These are phyloP conservation scores for Pluvialis apricaria DNA, from an alignment of 2,113 vertebrate genomes.

Conservation along the genomic window DNA sequence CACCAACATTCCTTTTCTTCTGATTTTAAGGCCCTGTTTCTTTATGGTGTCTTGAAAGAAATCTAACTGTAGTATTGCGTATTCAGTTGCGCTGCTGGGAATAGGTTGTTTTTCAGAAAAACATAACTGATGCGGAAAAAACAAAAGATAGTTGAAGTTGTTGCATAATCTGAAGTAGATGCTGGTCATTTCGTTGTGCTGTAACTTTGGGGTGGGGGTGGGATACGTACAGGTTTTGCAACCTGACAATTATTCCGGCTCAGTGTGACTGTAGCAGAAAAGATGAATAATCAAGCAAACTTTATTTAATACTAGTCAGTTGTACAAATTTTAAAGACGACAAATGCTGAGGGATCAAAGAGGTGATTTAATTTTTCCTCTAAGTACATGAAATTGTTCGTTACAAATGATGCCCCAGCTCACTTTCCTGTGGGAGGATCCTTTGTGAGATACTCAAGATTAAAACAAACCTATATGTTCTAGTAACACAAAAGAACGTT, in stretches of 20 bases:
- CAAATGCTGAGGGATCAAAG: not conserved
- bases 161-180: not conserved
- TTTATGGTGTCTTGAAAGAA: not conserved
- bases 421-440: slow-evolving; percentile 28
- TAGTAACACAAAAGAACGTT: slow-evolving; percentile 69
- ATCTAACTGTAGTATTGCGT: not conserved
- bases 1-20: not conserved
- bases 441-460: slow-evolving; percentile 50
- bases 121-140: not conserved
- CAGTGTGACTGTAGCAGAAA: not conserved
- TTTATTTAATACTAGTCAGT: not conserved
- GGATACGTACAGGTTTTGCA: not conserved
- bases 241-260: not conserved
- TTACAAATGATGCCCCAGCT: not conserved
- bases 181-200: not conserved
- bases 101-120: not conserved
- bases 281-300: not conserved
- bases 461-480: slow-evolving; percentile 68
- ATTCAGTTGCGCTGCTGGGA: not conserved
- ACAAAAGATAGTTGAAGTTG: not conserved
- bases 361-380: not conserved
- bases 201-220: fast-evolving
- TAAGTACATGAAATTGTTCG: not conserved
- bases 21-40: not conserved
- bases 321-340: not conserved